Conservation (phyloP, 2,113 vertebrate genomes). For the Clarias magur region DNA sequence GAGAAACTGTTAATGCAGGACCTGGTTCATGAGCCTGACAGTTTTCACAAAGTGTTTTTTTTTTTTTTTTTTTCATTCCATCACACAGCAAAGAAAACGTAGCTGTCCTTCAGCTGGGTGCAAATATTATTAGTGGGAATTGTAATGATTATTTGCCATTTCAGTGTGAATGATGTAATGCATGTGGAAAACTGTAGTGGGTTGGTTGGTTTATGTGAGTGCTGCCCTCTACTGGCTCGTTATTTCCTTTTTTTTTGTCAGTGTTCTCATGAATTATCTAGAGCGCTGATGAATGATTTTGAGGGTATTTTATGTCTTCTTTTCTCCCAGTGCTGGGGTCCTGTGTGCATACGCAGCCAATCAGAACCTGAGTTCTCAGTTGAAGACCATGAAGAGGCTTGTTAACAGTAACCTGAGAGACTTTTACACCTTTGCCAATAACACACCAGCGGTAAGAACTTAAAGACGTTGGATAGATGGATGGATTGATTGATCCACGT, state of each 20-base stretch:
- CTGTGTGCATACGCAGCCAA: slow-evolving; percentile 86
- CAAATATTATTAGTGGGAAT: not conserved
- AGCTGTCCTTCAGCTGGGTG: not conserved
- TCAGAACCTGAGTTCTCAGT: slow-evolving; percentile 84
- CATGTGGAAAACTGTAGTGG: not conserved
- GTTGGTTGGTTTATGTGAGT: not conserved
- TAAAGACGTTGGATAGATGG: not conserved
- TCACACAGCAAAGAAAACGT: not conserved
- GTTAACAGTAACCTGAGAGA: slow-evolving; percentile 91
- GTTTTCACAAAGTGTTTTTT: not conserved
- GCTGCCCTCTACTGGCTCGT: slow-evolving; percentile 43
- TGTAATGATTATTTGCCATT: not conserved
- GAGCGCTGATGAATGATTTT: not conserved
- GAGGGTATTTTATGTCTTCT: not conserved
- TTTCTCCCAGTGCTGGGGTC: slow-evolving; percentile 79
- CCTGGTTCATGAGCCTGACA: not conserved
- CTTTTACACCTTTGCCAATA: slow-evolving; percentile 79
- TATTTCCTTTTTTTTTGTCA: not conserved
- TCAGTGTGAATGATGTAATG: not conserved
- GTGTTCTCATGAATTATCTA: not conserved
- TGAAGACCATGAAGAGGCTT: slow-evolving; percentile 78
- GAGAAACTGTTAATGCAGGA: not conserved
- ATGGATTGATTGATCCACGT: not conserved
- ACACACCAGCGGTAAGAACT: slow-evolving; percentile 80
- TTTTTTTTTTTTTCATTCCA: not conserved